Conservation (phyloP, 2,113 vertebrate genomes). For the Sterna hirundo region DNA sequence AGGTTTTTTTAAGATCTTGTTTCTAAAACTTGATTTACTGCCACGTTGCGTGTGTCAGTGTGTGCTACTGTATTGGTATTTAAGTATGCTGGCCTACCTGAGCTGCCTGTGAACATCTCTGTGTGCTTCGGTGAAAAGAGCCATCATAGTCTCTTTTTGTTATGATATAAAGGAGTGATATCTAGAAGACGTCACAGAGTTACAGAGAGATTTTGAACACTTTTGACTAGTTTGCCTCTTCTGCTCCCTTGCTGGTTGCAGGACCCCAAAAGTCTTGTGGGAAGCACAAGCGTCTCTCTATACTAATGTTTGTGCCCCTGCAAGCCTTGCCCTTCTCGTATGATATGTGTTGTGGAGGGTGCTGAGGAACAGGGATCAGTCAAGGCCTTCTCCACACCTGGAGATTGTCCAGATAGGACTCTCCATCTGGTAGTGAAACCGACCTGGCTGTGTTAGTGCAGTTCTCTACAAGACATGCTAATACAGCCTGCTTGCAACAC, state of each 20-base stretch:
- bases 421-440: background rate
- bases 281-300: background rate
- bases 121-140: background rate
- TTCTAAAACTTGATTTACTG: background rate
- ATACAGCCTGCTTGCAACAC: background rate
- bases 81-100: background rate
- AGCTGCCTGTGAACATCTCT: background rate
- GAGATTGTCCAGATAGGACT: background rate
- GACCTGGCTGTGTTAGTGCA: accelerated
- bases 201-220: background rate
- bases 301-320: background rate
- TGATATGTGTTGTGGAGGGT: background rate
- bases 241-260: background rate
- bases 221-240: background rate
- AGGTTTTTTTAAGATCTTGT: background rate
- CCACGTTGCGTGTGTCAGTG: background rate
- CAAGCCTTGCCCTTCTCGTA: background rate
- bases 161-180: background rate
- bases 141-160: background rate
- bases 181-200: background rate
- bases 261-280: background rate
- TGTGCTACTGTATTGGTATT: background rate
- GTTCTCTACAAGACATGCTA: background rate
- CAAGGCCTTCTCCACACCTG: background rate
- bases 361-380: background rate